These are phyloP conservation scores for Lasioglossum vierecki DNA, from an alignment of 2,888 invertebrate species.

Conservation along the genomic window DNA sequence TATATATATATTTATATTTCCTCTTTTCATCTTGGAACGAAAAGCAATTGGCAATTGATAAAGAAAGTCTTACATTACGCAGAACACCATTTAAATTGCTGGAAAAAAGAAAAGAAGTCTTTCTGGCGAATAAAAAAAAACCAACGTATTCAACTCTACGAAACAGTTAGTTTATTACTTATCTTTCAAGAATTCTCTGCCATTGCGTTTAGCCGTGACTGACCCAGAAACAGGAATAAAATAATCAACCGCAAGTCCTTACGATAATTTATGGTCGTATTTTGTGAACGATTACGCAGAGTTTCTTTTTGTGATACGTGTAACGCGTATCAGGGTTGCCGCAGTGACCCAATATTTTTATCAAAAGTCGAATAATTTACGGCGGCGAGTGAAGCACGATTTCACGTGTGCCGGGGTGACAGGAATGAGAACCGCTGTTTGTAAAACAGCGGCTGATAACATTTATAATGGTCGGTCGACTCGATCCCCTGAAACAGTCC, in stretches of 20 bases:
- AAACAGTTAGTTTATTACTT: background rate
- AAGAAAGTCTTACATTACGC: background rate
- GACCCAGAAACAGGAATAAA: background rate
- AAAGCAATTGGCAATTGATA: background rate
- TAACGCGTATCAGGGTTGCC: background rate
- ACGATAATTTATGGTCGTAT: background rate
- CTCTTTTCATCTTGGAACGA: background rate
- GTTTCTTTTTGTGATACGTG: background rate
- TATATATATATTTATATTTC: background rate
- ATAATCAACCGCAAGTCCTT: background rate
- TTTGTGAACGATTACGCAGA: background rate
- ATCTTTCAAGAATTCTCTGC: background rate
- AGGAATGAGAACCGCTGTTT: conserved; percentile 74
- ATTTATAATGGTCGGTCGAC: conserved; percentile 76
- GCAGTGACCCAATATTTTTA: conserved; percentile 10
- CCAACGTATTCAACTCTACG: background rate
- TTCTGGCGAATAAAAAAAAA: background rate
- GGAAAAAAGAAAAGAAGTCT: background rate
- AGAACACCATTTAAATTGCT: no score
- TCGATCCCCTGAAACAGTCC: conserved; percentile 73
- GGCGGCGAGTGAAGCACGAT: background rate
- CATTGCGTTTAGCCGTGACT: background rate
- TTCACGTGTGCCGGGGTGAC: background rate
- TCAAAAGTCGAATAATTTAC: background rate
- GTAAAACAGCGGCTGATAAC: conserved; percentile 77